Base-by-base conservation (phyloP, 2,797 vertebrate genomes). In the Capromys pilorides region DNA sequence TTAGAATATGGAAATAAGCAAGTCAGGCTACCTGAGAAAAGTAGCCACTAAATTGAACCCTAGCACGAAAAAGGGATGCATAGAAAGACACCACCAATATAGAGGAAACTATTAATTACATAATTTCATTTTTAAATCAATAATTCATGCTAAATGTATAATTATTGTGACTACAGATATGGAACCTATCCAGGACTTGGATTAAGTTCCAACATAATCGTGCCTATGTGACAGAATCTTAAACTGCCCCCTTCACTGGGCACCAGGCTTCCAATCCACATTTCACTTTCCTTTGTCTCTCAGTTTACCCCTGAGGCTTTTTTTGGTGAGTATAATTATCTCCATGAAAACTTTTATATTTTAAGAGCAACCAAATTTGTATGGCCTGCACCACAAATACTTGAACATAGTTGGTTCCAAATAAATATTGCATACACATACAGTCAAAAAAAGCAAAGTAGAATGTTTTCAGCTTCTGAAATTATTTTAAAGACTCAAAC, bases 101-200 rank as follows among this genome's bases (percentile, higher is more conserved):
- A 85, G 36, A 31, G 31, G 61, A 54, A 88, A 54, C 4, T 59
- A 28, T 16, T n/a, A 24, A 39, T 39, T 73, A 1, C 3, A 39
- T 69, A 21, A 71, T 73, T 39, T 39, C 10, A 73, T 73, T 41
- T 41, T 41, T 71, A 45, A 45, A 82, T 26, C 89, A 93, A 92
- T 83, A 85, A 87, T 31, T 88, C 10, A 88, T 57, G 83, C 1
- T 90, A 88, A 96, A 87, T 59, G 64, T 77, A 66, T 39, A 88
- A 66, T 54, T 45, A 26, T 28, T 81, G 81, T 77, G 33, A 91
- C 4, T 81, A 94, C 26, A 82, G 36, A 51, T 14, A 45, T 33
- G 18, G 12, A 78, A 2, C 31, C 49, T 59, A 54, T 54, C 21
- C 64, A 66, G 39, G 88, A 31, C 39, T 51, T 88, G 45, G 10